These are phyloP conservation scores for Diuraphis noxia DNA, from an alignment of 1,140 invertebrate genomes.

Conservation along the genomic window DNA sequence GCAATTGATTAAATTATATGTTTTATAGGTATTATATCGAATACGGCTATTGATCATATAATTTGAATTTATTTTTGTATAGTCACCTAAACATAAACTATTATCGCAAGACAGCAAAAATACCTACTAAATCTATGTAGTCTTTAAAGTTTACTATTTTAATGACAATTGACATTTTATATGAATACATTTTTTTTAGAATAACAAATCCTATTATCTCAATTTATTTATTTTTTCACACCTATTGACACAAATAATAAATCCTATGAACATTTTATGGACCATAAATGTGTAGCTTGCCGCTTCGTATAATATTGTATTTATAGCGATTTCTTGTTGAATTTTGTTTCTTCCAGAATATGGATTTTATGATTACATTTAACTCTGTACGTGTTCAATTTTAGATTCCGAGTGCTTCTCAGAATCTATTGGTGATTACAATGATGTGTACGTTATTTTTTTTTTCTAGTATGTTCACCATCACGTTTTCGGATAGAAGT, in stretches of 20 bases:
- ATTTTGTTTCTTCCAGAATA: not conserved
- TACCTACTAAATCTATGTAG: too few species aligned
- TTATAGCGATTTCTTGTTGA: not conserved
- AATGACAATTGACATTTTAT: not conserved
- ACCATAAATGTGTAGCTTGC: not conserved
- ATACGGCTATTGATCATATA: not conserved
- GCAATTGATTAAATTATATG: not conserved
- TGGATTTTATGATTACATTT: not conserved
- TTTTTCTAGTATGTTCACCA: not conserved
- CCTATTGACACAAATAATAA: not conserved
- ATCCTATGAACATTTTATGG: not conserved
- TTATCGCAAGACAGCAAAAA: not conserved
- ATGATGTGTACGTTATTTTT: not conserved
- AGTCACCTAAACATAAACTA: not conserved
- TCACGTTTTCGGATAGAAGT: not conserved
- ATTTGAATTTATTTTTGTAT: not conserved
- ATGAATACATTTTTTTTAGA: not conserved
- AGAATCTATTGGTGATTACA: not conserved
- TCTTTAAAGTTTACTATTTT: not conserved
- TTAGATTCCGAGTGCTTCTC: not conserved
- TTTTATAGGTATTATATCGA: not conserved
- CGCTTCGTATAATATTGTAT: not conserved
- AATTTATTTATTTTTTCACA: not conserved
- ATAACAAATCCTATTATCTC: not conserved
- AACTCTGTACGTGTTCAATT: not conserved